phyloP scores from a whole-genome alignment of 2,888 invertebrate genomes.

The Podabrus alpinus region DNA sequence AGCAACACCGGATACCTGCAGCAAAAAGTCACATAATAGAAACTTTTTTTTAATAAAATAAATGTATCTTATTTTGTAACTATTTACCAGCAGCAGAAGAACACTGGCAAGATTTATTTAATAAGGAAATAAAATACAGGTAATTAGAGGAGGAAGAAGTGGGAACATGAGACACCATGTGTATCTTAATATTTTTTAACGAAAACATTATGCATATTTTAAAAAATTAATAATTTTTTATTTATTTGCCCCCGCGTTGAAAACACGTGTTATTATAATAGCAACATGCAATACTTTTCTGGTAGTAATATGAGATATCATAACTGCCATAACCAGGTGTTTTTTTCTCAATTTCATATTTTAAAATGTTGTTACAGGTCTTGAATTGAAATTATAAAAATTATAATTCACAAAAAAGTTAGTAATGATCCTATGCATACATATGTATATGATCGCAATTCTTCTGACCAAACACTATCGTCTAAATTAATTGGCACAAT shows the following conservation, averaged over 20 bases:
- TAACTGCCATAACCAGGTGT: neutral
- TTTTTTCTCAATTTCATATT: neutral
- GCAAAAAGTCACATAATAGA: neutral
- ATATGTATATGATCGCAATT: too few species aligned
- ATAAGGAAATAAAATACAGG: neutral
- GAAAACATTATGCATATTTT: too few species aligned
- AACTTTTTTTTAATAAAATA: neutral
- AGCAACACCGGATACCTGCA: neutral
- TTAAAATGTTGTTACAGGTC: neutral
- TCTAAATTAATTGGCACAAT: too few species aligned
- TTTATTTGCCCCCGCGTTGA: neutral
- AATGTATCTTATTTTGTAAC: neutral
- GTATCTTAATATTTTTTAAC: neutral
- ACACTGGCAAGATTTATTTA: neutral
- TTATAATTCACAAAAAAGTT: neutral
- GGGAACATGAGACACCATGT: neutral
- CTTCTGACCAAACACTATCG: too few species aligned
- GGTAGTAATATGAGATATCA: neutral
- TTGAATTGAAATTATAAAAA: neutral
- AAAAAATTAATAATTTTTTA: neutral
- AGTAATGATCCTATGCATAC: too few species aligned
- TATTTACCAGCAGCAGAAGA: neutral
- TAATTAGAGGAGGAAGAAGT: too few species aligned
- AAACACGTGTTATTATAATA: neutral
- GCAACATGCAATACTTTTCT: neutral